Conservation (phyloP, 2,888 invertebrate genomes). For the Celastrina argiolus region DNA sequence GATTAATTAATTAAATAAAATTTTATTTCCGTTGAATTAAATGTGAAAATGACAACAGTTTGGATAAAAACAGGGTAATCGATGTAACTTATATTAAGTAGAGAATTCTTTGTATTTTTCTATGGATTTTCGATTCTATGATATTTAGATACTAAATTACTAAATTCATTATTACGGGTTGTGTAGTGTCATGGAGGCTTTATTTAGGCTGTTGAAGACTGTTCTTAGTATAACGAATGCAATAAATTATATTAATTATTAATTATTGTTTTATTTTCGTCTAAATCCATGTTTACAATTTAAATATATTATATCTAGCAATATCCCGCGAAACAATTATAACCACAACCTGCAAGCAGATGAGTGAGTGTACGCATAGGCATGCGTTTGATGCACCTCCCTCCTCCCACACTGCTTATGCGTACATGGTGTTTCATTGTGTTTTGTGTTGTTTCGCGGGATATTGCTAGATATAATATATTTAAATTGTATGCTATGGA, state of each 20-base stretch:
- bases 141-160: background rate
- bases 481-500: too few relatives aligned
- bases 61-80: slow-evolving; percentile 16
- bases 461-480: too few relatives aligned
- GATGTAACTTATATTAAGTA: slow-evolving; percentile 16
- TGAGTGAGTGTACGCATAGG: too few relatives aligned
- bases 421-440: too few relatives aligned
- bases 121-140: slow-evolving; percentile 27
- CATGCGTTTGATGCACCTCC: too few relatives aligned
- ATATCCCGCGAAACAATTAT: too few relatives aligned
- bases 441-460: too few relatives aligned
- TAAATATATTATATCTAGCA: too few relatives aligned
- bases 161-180: slow-evolving; percentile 9
- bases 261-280: background rate
- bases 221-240: slow-evolving; percentile 9
- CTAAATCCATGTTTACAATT: background rate
- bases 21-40: background rate
- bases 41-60: slow-evolving; percentile 7
- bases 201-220: slow-evolving; percentile 9
- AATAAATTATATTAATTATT: background rate
- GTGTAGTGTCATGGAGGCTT: background rate
- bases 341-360: too few relatives aligned
- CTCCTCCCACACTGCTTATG: too few relatives aligned
- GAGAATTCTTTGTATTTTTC: slow-evolving; percentile 29
- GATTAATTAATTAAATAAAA: background rate